Conservation (phyloP, 1,140 invertebrate genomes). For the Drosophila pseudoobscura region DNA sequence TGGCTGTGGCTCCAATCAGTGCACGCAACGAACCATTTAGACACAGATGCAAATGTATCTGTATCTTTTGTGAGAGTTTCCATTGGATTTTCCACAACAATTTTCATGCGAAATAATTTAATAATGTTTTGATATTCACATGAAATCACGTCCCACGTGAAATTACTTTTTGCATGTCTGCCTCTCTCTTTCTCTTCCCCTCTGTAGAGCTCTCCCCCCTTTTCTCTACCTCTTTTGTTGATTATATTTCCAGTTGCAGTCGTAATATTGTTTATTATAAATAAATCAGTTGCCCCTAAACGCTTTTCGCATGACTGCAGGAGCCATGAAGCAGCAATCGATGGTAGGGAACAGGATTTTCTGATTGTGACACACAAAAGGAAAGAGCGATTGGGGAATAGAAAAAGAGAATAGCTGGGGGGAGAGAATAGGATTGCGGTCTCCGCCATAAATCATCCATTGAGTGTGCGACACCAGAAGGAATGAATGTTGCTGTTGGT, state of each 20-base stretch:
- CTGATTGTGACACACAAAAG: slow-evolving; percentile 32
- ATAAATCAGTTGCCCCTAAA: slow-evolving; percentile 71
- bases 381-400: no score
- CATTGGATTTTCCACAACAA: slow-evolving; percentile 11
- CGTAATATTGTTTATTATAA: slow-evolving; percentile 67
- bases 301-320: slow-evolving; percentile 6
- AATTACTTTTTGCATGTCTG: slow-evolving; percentile 30
- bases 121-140: slow-evolving; percentile 49
- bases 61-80: slow-evolving; percentile 18
- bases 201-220: not conserved
- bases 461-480: slow-evolving; percentile 9
- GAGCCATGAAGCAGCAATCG: slow-evolving; percentile 13
- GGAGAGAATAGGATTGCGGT: slow-evolving; percentile 7
- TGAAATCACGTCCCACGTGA: slow-evolving; percentile 44
- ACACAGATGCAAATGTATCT: not conserved
- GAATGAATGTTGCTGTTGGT: slow-evolving; percentile 2
- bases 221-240: not conserved
- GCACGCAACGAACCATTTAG: slow-evolving; percentile 4
- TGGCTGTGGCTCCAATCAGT: not conserved
- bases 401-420: slow-evolving; percentile 17
- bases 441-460: slow-evolving; percentile 29
- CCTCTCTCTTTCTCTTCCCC: not conserved
- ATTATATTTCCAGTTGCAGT: slow-evolving; percentile 55
- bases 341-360: slow-evolving; percentile 37
- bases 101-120: slow-evolving; percentile 42